Conservation (phyloP, 2,888 invertebrate species). For the Cacoxenus indagator region DNA sequence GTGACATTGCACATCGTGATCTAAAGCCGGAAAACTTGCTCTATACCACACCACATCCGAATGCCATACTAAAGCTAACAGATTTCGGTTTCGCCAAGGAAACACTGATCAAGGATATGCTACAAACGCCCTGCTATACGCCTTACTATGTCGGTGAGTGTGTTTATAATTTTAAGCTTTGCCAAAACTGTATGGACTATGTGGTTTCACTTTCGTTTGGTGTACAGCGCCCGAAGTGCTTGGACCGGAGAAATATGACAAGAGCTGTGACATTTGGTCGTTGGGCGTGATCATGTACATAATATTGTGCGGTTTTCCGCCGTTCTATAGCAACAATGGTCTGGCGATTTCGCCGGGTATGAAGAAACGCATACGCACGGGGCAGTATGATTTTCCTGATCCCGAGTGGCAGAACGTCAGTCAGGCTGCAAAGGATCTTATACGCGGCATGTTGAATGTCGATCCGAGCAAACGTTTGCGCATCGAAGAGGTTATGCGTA, state of each 20-base stretch:
- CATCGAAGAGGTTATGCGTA: slow-evolving; percentile 91
- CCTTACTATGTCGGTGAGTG: slow-evolving; percentile 95
- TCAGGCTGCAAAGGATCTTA: slow-evolving; percentile 94
- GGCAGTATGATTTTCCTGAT: slow-evolving; percentile 97
- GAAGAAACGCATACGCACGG: slow-evolving; percentile 90
- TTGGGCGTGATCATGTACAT: slow-evolving; percentile 99
- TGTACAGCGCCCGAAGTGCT: slow-evolving; percentile 79
- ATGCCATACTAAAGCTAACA: slow-evolving; percentile 93
- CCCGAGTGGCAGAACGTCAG: slow-evolving; percentile 97
- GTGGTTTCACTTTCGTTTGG: background rate
- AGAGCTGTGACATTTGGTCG: slow-evolving; percentile 99
- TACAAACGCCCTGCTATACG: slow-evolving; percentile 99
- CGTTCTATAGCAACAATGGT: slow-evolving; percentile 98
- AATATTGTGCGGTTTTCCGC: slow-evolving; percentile 97
- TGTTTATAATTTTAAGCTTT: background rate
- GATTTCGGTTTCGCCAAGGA: slow-evolving; percentile 99
- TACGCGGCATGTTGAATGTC: slow-evolving; percentile 93
- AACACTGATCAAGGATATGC: slow-evolving; percentile 84
- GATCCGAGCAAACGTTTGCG: slow-evolving; percentile 91
- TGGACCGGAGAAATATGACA: slow-evolving; percentile 97
- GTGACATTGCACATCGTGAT: slow-evolving; percentile 97
- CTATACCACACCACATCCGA: slow-evolving; percentile 82
- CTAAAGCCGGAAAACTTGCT: slow-evolving; percentile 98
- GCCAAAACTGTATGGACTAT: background rate
- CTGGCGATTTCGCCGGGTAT: slow-evolving; percentile 98